Percentiles rank a stretch among this genome's conserved stretches.
Evolutionary conservation across 2,888 invertebrate genomes (phyloP).

Genomic region (Drosophila paranaensis): DNA sequence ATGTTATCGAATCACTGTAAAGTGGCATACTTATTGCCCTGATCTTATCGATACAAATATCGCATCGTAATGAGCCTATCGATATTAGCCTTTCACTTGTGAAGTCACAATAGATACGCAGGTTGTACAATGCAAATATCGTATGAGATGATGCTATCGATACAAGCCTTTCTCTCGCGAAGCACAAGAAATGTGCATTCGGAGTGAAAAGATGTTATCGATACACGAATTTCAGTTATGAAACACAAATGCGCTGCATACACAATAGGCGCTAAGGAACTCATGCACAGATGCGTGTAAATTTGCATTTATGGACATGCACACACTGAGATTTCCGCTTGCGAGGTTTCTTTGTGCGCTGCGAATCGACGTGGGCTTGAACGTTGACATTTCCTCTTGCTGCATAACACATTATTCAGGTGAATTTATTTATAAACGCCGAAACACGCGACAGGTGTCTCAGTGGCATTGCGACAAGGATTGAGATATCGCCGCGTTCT

Average conservation of each 20-base stretch:
- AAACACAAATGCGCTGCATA: slow-evolving; percentile 33
- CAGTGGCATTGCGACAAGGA: slow-evolving; percentile 55
- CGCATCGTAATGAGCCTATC: neutral
- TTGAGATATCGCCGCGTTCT: slow-evolving; percentile 12
- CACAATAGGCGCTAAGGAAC: slow-evolving; percentile 35
- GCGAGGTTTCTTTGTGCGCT: slow-evolving; percentile 17
- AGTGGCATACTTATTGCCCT: neutral
- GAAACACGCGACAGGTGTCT: slow-evolving; percentile 13
- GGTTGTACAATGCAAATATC: neutral
- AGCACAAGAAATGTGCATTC: neutral
- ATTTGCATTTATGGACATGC: slow-evolving; percentile 25
- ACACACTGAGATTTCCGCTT: slow-evolving; percentile 31
- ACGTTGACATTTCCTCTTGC: slow-evolving; percentile 25
- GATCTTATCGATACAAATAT: slow-evolving; percentile 4
- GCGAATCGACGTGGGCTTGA: slow-evolving; percentile 16
- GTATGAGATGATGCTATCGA: slow-evolving; percentile 1
- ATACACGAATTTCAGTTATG: neutral
- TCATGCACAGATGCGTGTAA: neutral
- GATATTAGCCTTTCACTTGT: neutral
- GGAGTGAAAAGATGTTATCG: neutral
- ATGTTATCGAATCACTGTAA: slow-evolving; percentile 2
- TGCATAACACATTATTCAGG: slow-evolving; percentile 13
- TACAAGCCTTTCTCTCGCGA: neutral
- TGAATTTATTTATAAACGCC: slow-evolving; percentile 19
- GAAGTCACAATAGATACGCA: neutral